phyloP scores from a whole-genome alignment of 1,140 invertebrate species.

The Nasonia vitripennis region DNA sequence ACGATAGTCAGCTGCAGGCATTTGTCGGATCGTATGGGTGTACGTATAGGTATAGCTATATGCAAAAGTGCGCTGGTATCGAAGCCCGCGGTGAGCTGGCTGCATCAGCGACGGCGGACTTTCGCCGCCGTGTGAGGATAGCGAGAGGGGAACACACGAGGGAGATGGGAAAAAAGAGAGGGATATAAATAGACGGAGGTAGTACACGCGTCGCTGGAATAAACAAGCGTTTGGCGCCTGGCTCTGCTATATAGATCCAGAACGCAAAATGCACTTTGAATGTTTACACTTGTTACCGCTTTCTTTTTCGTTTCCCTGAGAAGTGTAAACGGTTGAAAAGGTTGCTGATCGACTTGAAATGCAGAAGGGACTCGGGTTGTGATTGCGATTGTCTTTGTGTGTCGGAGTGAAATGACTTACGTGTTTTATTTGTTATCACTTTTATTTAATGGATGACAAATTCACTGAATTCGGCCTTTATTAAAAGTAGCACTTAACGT shows the following conservation, averaged over 20 bases:
- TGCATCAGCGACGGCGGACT: slow-evolving; percentile 15
- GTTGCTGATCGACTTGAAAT: too few species aligned
- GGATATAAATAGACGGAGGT: background rate
- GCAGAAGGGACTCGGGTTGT: too few species aligned
- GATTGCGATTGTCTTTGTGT: too few species aligned
- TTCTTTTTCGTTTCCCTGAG: background rate
- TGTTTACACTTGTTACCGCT: slow-evolving; percentile 21
- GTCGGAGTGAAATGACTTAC: too few species aligned
- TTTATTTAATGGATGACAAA: too few species aligned
- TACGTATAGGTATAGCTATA: background rate
- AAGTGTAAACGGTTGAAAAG: too few species aligned
- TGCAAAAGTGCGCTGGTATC: background rate
- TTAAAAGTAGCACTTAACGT: background rate
- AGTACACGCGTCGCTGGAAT: background rate
- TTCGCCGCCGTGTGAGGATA: slow-evolving; percentile 20
- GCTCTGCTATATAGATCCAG: background rate
- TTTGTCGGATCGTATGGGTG: slow-evolving; percentile 55
- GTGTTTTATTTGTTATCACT: too few species aligned
- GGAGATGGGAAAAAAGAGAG: slow-evolving; percentile 25
- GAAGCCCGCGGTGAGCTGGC: background rate
- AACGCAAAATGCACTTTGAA: slow-evolving; percentile 16
- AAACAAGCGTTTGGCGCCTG: slow-evolving; percentile 6
- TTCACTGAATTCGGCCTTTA: background rate
- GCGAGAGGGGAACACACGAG: slow-evolving; percentile 4
- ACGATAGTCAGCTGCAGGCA: slow-evolving; percentile 54